Evolutionary conservation across 2,113 vertebrate species (phyloP), one percentile per base, ranked within the genome.

Genomic region (Tricholaema leucomelas): DNA sequence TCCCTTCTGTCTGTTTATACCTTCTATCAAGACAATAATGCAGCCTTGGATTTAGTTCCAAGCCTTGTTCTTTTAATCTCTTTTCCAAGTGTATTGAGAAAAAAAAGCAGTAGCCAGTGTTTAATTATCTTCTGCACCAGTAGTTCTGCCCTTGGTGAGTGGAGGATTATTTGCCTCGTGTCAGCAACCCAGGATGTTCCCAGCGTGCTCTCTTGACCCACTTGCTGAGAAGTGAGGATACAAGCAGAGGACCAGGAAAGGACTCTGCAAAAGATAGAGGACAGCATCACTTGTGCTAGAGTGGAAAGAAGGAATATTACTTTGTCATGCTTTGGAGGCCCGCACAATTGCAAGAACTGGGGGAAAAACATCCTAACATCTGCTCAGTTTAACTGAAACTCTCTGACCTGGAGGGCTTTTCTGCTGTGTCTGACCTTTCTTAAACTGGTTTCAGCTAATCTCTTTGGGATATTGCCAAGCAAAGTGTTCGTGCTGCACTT

Each of bases 101-200:
- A 74, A 76, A 81, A 79, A 79, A 82, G 81, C 66, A 73, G 6
- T 9, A 82, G 78, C 5, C n/a, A 48, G 74, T 93, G 74, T 92
- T 95, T 94, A 85, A 87, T 95, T 91, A 76, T 92, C 77, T 85
- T 61, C 71, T 93, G 81, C 88, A 66, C 86, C 77, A 88, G 52
- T 2, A 59, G 66, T 12, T 33, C 59, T 81, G 84, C 81, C 78
- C 72, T 76, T 91, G 77, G 81, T 7, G 2, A 71, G 81, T 2
- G 33, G 33, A 58, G 46, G 44, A 52, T 88, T 55, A 58, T 91
- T 91, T 73, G 66, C 56, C 64, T 90, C 77, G 2, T 2, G 5
- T 85, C 67, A 84, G 74, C 84, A 70, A 12, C 59, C 17, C 78
- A 36, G 31, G 72, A 71, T 75, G 69, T 66, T 86, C 83, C 81